Evolutionary conservation across 1,140 invertebrate genomes (phyloP).

Genomic region (Neelides sp.): DNA sequence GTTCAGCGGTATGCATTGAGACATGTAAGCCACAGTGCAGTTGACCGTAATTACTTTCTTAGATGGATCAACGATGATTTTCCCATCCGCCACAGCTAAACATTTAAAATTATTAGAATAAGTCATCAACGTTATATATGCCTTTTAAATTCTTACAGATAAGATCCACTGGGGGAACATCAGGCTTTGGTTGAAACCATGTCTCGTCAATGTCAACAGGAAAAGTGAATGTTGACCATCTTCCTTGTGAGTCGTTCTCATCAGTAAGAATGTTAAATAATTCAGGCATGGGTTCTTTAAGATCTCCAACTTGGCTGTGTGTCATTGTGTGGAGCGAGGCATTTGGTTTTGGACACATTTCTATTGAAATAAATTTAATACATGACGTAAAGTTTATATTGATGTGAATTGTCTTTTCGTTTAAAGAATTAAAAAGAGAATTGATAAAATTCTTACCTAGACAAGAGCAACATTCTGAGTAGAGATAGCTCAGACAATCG

Average conservation of each 20-base stretch:
- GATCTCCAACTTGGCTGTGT: slow-evolving; percentile 75
- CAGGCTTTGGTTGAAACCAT: slow-evolving; percentile 40
- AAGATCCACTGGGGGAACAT: slow-evolving; percentile 35
- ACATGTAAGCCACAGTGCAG: slow-evolving; percentile 85
- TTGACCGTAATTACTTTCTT: slow-evolving; percentile 60
- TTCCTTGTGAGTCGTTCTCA: slow-evolving; percentile 54
- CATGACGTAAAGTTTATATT: too few species aligned
- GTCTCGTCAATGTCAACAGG: slow-evolving; percentile 55
- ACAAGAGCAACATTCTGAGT: slow-evolving; percentile 88
- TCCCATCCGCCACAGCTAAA: slow-evolving; percentile 26
- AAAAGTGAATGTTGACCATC: slow-evolving; percentile 66
- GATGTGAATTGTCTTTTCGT: too few species aligned
- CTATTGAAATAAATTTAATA: slow-evolving; percentile 38
- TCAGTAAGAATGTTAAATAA: slow-evolving; percentile 68
- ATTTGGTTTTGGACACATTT: slow-evolving; percentile 77
- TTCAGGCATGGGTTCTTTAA: slow-evolving; percentile 64
- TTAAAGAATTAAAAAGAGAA: slow-evolving; percentile 2
- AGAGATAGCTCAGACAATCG: slow-evolving; percentile 72
- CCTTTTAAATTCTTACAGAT: slow-evolving; percentile 19
- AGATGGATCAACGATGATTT: slow-evolving; percentile 31
- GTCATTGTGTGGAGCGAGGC: slow-evolving; percentile 53
- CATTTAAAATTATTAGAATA: too few species aligned
- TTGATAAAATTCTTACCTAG: slow-evolving; percentile 53
- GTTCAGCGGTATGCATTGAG: slow-evolving; percentile 73
- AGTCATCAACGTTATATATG: too few species aligned